phyloP scores from a whole-genome alignment of 2,113 vertebrate species.

The Polypterus bichir region DNA sequence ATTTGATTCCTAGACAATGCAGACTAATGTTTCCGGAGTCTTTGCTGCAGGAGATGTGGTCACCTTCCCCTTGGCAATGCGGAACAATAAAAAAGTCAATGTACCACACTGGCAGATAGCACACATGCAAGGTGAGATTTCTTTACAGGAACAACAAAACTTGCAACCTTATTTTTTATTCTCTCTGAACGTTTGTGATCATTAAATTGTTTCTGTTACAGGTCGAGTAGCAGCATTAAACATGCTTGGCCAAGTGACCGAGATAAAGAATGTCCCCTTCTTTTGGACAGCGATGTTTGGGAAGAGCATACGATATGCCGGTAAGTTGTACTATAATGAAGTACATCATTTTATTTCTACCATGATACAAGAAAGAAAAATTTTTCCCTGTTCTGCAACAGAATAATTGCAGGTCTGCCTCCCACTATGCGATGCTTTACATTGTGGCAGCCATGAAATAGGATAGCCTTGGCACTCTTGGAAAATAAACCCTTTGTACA shows the following conservation, averaged over 20 bases:
- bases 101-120: constrained; percentile 98
- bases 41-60: constrained; percentile 86
- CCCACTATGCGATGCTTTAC: too few relatives aligned
- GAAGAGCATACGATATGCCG: constrained; percentile 84
- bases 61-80: constrained; percentile 68
- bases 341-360: too few relatives aligned
- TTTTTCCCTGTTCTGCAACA: too few relatives aligned
- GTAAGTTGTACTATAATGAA: constrained; percentile 34
- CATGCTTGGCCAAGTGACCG: constrained; percentile 76
- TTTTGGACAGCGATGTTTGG: constrained; percentile 95
- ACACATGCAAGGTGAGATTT: constrained; percentile 73
- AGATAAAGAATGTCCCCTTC: constrained; percentile 82
- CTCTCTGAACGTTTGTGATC: not conserved
- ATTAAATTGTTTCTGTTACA: constrained; percentile 23
- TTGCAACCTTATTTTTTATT: not conserved
- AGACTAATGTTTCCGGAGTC: constrained; percentile 74
- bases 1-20: constrained; percentile 67
- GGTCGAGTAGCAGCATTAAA: constrained; percentile 79
- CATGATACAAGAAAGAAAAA: too few relatives aligned
- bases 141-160: not conserved
- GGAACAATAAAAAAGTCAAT: constrained; percentile 90
- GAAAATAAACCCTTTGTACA: too few relatives aligned
- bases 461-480: too few relatives aligned
- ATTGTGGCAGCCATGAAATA: too few relatives aligned
- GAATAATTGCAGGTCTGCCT: too few relatives aligned